Conservation (phyloP, 2,797 vertebrate species). For the Danio aesculapii region DNA sequence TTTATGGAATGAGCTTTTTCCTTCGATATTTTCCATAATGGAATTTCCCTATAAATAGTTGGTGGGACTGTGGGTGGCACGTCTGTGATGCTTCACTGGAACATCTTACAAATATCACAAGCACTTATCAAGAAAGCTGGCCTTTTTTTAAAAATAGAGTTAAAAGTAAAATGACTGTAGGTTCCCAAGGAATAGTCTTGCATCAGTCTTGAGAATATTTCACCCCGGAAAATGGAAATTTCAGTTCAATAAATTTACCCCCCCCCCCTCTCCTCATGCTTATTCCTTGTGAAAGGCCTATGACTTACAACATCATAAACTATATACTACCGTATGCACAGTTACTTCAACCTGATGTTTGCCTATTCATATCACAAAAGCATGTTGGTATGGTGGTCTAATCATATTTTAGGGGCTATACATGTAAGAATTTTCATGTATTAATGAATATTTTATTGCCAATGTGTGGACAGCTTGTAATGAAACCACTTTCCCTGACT, state of each 20-base stretch:
- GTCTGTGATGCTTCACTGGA: constrained; percentile 45
- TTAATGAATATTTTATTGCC: too few relatives aligned
- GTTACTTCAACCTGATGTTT: too few relatives aligned
- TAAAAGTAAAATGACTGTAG: constrained; percentile 2
- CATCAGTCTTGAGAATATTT: constrained; percentile 17
- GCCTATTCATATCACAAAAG: too few relatives aligned
- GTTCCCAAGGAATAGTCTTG: constrained; percentile 37
- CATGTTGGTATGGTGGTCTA: too few relatives aligned
- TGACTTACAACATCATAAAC: too few relatives aligned
- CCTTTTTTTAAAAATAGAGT: constrained; percentile 17
- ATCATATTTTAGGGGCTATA: too few relatives aligned
- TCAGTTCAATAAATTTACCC: not conserved
- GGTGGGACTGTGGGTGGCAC: constrained; percentile 51
- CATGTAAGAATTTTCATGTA: too few relatives aligned
- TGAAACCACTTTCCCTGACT: too few relatives aligned
- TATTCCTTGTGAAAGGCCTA: not conserved
- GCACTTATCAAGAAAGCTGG: constrained; percentile 35
- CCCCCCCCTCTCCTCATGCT: not conserved
- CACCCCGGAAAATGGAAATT: constrained; percentile 12
- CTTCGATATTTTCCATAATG: constrained; percentile 61
- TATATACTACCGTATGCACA: too few relatives aligned
- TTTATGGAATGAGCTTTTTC: constrained; percentile 55
- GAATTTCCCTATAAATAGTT: constrained; percentile 58
- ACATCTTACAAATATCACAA: constrained; percentile 44
- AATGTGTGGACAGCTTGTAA: too few relatives aligned